Conservation (phyloP, 2,797 vertebrate genomes). For the Gastrophryne carolinensis region DNA sequence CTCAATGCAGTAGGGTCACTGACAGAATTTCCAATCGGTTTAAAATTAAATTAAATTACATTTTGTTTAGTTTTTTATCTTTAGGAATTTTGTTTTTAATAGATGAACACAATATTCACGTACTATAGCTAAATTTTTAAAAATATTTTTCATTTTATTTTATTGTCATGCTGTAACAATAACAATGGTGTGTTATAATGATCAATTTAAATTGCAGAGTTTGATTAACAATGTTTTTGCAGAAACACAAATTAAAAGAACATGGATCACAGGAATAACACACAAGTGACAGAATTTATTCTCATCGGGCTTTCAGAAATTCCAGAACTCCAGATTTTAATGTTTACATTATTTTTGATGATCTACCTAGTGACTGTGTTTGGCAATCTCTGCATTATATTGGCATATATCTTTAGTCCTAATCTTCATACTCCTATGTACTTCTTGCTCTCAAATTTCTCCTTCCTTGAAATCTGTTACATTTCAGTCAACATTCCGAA, state of each 20-base stretch:
- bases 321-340: not conserved
- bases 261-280: not conserved
- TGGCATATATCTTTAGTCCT: not conserved
- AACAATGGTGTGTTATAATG: too few species aligned
- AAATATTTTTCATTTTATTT: too few species aligned
- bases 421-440: constrained; percentile 34
- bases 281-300: constrained; percentile 15
- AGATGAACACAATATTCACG: too few species aligned
- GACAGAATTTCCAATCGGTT: too few species aligned
- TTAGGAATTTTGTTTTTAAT: too few species aligned
- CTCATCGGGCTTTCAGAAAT: constrained; percentile 9
- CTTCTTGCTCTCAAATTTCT: constrained; percentile 7
- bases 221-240: too few species aligned
- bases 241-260: not conserved
- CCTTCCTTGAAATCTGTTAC: constrained; percentile 27
- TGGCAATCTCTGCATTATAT: constrained; percentile 1
- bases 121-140: too few species aligned
- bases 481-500: constrained; percentile 21
- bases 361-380: constrained; percentile 14
- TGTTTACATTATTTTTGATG: not conserved
- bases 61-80: too few species aligned
- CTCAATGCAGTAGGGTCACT: too few species aligned
- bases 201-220: too few species aligned
- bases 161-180: too few species aligned
- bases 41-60: too few species aligned